Percentiles rank a stretch among this genome's conserved stretches.
phyloP scores from a whole-genome alignment of 1,140 invertebrate genomes.

The Plodia interpunctella region DNA sequence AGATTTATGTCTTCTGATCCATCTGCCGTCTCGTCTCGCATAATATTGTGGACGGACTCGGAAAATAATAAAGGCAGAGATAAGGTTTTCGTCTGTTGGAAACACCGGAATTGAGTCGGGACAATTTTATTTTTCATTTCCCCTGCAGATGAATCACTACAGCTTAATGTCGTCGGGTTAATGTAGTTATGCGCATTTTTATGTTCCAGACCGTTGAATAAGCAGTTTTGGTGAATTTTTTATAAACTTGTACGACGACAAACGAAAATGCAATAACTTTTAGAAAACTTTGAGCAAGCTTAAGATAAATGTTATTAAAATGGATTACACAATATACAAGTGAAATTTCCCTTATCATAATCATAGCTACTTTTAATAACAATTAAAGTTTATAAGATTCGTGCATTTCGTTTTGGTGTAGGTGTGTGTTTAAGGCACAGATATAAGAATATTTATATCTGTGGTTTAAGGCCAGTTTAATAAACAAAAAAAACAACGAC shows the following conservation, averaged over 20 bases:
- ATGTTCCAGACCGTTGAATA: conserved; percentile 8
- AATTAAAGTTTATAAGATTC: no score
- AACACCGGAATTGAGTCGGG: conserved; percentile 54
- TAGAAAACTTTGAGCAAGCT: no score
- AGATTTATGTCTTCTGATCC: conserved; percentile 72
- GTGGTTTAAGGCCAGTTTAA: no score
- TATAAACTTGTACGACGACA: not conserved
- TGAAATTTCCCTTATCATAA: no score
- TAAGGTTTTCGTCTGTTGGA: conserved; percentile 62
- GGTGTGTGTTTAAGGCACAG: no score
- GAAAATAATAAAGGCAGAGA: conserved; percentile 69
- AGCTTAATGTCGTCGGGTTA: conserved; percentile 23
- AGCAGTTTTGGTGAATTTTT: not conserved
- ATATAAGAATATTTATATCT: no score
- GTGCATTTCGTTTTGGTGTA: no score
- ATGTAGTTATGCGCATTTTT: conserved; percentile 20
- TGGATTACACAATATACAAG: no score
- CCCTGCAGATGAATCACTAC: conserved; percentile 36
- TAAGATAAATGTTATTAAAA: no score
- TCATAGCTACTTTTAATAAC: no score
- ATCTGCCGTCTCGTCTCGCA: conserved; percentile 59
- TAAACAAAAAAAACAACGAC: no score
- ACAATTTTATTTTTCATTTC: conserved; percentile 64
- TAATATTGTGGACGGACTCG: conserved; percentile 67
- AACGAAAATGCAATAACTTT: not conserved